Base-by-base conservation (phyloP, 2,888 invertebrate species). In the Epirrhoe tristata region DNA sequence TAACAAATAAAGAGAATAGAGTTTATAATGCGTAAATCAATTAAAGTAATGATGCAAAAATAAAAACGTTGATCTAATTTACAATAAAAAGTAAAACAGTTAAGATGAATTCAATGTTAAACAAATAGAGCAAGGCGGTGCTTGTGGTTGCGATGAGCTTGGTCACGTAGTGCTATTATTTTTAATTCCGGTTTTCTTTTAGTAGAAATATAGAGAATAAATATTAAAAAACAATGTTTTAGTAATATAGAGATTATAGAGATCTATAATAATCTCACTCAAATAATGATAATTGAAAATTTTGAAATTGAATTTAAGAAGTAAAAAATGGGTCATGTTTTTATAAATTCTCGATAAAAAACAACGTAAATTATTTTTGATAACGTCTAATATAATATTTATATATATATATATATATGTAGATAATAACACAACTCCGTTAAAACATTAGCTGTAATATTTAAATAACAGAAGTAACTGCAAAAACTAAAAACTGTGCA, bases 51-150 rank as follows among this genome's bases (percentile, higher is more conserved):
- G 58, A 61, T 59, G 51, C 34, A 69, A 68, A 72, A 70, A 66
- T 51, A 69, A 74, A 64, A 71, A 66, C 73, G 55, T 31, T 68
- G 73, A 74, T 69, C 73, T 68, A 62, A 65, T 59, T 58, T 63
- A 70, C 63, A 68, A 68, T 63, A 77, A 79, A 74, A 75, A 78
- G 74, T 79, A 78, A 77, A 77, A 77, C 75, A 74, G 70, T 78
- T 76, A 78, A 68, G 74, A 72, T 65, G 60, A 73, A 72, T 78
- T 80, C 77, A 82, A 79, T 81, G 77, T 77, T 77, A 74, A 76
- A 67, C 72, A 83, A 86, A 82, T 81, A 79, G 82, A 85, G 78
- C 79, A 82, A 77, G 74, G 75, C 75, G 71, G 67, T 69, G 58
- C 54, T 69, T 73, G 76, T 68, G 73, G 77, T 74, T 62, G 57